A percentile compares a stretch with the other conserved stretches of the same genome.
Conservation (phyloP, 2,888 invertebrate species). For the Epinotia bilunana region DNA sequence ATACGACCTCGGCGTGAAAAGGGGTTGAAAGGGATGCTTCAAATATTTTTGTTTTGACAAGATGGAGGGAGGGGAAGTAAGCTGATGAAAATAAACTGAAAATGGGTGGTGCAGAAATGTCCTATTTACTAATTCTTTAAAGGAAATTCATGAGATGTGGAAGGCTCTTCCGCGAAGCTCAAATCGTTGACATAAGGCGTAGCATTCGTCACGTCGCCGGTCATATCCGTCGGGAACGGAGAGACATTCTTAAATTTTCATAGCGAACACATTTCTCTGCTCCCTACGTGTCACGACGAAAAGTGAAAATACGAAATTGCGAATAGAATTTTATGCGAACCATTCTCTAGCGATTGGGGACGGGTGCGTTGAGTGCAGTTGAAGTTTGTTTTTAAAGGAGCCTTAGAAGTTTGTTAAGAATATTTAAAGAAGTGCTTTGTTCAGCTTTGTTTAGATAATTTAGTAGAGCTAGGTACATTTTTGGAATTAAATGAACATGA, state of each 20-base stretch:
- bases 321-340: conserved; percentile 66
- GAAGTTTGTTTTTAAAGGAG: conserved; percentile 15
- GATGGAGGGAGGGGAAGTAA: too few relatives aligned
- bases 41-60: too few relatives aligned
- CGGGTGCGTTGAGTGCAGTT: conserved; percentile 29
- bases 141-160: neutral
- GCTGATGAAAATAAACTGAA: too few relatives aligned
- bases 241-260: conserved; percentile 78
- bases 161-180: conserved; percentile 24
- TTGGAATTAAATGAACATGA: neutral
- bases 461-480: neutral
- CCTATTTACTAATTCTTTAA: neutral
- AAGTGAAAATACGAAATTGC: conserved; percentile 74
- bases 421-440: conserved; percentile 19
- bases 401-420: conserved; percentile 19
- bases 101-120: too few relatives aligned
- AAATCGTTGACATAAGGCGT: conserved; percentile 43
- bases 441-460: neutral
- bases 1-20: too few relatives aligned
- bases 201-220: conserved; percentile 71
- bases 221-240: conserved; percentile 69
- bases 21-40: too few relatives aligned
- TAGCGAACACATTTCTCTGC: conserved; percentile 59
- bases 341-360: conserved; percentile 45
- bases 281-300: conserved; percentile 61